These are phyloP conservation scores for Esperia sulphurella DNA, from an alignment of 2,888 invertebrate species.

Conservation along the genomic window DNA sequence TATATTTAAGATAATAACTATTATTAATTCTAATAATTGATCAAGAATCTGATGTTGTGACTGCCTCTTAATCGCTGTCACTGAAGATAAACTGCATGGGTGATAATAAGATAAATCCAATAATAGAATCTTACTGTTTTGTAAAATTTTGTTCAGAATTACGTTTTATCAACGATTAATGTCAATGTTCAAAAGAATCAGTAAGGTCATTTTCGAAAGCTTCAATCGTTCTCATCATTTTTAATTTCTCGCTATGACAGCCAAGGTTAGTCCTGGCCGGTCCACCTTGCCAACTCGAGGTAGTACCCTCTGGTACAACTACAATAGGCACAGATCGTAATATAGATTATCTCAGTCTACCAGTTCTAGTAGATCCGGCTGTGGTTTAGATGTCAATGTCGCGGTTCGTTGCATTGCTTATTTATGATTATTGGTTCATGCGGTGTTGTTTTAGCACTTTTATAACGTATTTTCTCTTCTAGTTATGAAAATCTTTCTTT, in stretches of 20 bases:
- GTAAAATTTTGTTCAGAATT: no score
- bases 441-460: not conserved
- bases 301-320: not conserved
- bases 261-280: constrained; percentile 4
- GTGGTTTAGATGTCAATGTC: constrained; percentile 63
- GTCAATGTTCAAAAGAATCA: not conserved
- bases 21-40: no score
- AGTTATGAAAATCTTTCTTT: no score
- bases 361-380: constrained; percentile 62
- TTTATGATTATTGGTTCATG: not conserved
- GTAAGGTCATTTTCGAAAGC: not conserved
- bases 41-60: no score
- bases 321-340: not conserved
- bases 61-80: no score
- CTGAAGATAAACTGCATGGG: no score
- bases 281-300: constrained; percentile 7
- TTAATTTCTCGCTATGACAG: constrained; percentile 6
- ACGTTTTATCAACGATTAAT: not conserved
- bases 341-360: constrained; percentile 13
- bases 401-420: constrained; percentile 22
- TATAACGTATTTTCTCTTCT: not conserved
- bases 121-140: no score
- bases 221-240: not conserved
- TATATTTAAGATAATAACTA: no score
- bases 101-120: no score